Conservation (phyloP, 2,888 invertebrate genomes). For the Amblyjoppa fuscipennis region DNA sequence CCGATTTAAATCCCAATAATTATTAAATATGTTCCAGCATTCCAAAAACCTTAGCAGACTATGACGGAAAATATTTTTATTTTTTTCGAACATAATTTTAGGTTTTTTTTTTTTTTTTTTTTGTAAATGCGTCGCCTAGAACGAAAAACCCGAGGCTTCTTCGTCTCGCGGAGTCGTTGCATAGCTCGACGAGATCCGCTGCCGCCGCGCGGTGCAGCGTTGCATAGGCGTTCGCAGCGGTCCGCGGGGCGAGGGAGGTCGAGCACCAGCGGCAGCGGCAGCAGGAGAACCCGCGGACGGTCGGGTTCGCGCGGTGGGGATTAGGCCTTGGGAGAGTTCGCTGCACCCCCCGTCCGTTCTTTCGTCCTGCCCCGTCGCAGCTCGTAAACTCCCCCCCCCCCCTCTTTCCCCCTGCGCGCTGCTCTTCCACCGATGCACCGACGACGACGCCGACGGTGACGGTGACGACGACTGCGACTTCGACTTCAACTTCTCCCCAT, state of each 20-base stretch:
- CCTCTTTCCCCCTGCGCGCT: conserved; percentile 52
- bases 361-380: conserved; percentile 74
- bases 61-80: background rate
- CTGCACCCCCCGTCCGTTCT: conserved; percentile 84
- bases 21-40: background rate
- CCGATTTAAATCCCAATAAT: background rate
- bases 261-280: conserved; percentile 39
- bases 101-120: background rate
- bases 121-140: conserved; percentile 9
- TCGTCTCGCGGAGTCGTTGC: conserved; percentile 58
- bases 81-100: background rate
- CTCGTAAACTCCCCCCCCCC: conserved; percentile 52
- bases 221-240: conserved; percentile 60
- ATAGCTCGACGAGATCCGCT: conserved; percentile 65
- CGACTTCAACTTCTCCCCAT: conserved; percentile 80
- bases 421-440: conserved; percentile 62
- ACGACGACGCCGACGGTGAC: conserved; percentile 69
- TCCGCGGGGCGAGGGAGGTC: conserved; percentile 48
- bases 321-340: conserved; percentile 85
- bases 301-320: conserved; percentile 67
- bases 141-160: conserved; percentile 54
- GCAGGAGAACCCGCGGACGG: conserved; percentile 62
- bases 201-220: conserved; percentile 65
- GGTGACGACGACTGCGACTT: conserved; percentile 69
- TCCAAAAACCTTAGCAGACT: background rate